These are phyloP conservation scores for Blastobasis lacticolella DNA, from an alignment of 2,888 invertebrate genomes.

Conservation along the genomic window DNA sequence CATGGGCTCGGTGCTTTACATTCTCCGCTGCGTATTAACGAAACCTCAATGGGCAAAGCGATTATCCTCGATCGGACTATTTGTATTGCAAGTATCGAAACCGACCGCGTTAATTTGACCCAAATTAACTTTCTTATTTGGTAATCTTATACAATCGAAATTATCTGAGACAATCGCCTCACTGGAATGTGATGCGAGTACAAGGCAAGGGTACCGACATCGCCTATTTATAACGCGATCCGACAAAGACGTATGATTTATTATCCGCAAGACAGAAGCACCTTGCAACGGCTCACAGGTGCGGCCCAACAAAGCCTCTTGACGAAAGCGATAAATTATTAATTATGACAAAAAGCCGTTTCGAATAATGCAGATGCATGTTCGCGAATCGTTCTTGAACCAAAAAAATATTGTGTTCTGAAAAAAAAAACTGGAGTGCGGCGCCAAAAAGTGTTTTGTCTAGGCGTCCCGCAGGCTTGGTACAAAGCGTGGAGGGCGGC, in stretches of 20 bases:
- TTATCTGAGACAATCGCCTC: no score
- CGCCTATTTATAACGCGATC: constrained; percentile 6
- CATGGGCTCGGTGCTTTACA: no score
- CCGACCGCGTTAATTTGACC: no score
- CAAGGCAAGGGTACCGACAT: no score
- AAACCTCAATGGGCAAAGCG: no score
- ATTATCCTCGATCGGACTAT: no score
- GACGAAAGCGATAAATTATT: constrained; percentile 69
- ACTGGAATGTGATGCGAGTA: no score
- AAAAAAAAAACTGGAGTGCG: constrained; percentile 52
- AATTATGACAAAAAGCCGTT: constrained; percentile 65
- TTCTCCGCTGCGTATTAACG: no score
- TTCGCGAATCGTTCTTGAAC: constrained; percentile 37
- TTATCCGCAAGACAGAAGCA: constrained; percentile 56
- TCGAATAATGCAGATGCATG: constrained; percentile 43
- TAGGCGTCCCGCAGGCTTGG: constrained; percentile 57
- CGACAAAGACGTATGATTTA: constrained; percentile 45
- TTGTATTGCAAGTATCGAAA: no score
- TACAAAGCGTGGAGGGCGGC: constrained; percentile 53
- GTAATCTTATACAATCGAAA: no score
- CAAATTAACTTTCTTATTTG: no score
- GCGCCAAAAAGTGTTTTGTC: constrained; percentile 69
- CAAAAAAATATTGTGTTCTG: no score
- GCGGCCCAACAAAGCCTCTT: constrained; percentile 48
- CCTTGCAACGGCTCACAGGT: constrained; percentile 52